These are phyloP conservation scores for Stenichneumon culpator DNA, from an alignment of 2,888 invertebrate species.

Conservation along the genomic window DNA sequence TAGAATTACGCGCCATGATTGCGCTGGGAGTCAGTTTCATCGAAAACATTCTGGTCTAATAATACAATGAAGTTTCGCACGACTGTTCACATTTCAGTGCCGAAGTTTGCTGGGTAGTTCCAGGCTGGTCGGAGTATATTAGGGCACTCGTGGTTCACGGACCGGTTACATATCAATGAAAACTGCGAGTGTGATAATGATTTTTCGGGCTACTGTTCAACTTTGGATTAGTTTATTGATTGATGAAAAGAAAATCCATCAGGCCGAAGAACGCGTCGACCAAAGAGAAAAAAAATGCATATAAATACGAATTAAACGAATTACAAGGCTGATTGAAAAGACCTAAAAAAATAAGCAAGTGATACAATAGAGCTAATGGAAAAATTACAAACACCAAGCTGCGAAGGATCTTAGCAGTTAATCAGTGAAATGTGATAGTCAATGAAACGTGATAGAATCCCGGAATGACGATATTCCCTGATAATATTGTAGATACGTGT, in stretches of 20 bases:
- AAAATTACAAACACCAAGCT: too few relatives aligned
- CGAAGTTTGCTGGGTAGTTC: not conserved
- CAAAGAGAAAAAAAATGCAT: too few relatives aligned
- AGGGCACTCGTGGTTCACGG: not conserved
- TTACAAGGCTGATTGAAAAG: too few relatives aligned
- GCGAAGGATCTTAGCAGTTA: too few relatives aligned
- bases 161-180: not conserved
- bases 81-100: slow-evolving; percentile 31
- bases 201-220: too few relatives aligned
- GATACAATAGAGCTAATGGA: too few relatives aligned
- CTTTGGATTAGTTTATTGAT: too few relatives aligned
- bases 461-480: not conserved
- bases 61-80: slow-evolving; percentile 6
- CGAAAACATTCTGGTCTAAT: not conserved
- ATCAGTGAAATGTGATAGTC: not conserved
- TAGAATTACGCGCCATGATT: not conserved
- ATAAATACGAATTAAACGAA: too few relatives aligned
- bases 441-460: not conserved
- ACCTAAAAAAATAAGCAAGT: too few relatives aligned
- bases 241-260: too few relatives aligned
- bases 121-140: not conserved
- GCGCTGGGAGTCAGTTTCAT: not conserved
- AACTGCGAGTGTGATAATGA: not conserved
- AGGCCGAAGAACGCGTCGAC: too few relatives aligned
- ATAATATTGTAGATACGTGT: not conserved